Percentiles rank a stretch among this genome's conserved stretches.
phyloP scores from a whole-genome alignment of 2,113 vertebrate species.

The Scolopax mira region DNA sequence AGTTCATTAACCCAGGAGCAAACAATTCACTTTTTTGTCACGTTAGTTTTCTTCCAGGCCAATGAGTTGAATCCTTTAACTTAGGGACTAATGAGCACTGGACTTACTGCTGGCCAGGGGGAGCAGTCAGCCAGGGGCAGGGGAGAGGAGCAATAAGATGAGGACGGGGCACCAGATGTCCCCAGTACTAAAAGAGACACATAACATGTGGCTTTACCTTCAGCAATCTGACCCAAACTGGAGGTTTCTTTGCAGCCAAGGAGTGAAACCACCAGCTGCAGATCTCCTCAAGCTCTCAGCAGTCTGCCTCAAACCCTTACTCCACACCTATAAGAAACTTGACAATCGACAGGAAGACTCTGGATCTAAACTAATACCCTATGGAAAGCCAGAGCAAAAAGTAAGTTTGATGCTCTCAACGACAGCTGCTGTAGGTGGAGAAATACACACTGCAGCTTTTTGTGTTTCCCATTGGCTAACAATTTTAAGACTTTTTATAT shows the following conservation, averaged over 20 bases:
- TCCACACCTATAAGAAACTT: neutral
- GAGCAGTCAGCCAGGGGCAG: neutral
- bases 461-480: neutral
- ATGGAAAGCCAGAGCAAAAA: neutral
- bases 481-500: neutral
- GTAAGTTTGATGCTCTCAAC: neutral
- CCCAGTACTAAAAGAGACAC: neutral
- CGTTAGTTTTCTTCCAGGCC: slow-evolving; percentile 41
- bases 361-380: neutral
- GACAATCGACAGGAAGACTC: neutral
- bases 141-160: neutral
- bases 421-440: neutral
- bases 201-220: neutral
- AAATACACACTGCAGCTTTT: neutral
- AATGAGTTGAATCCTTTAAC: neutral
- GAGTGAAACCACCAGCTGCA: neutral
- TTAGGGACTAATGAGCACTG: fast-evolving
- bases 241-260: neutral
- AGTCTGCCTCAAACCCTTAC: neutral
- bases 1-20: slow-evolving; percentile 44
- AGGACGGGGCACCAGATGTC: neutral
- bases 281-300: neutral
- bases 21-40: slow-evolving; percentile 50
- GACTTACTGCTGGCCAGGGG: fast-evolving
- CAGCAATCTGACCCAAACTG: neutral